Percentiles rank a stretch among this genome's conserved stretches.
phyloP scores from a whole-genome alignment of 2,888 invertebrate genomes.

The Sturmia bella region DNA sequence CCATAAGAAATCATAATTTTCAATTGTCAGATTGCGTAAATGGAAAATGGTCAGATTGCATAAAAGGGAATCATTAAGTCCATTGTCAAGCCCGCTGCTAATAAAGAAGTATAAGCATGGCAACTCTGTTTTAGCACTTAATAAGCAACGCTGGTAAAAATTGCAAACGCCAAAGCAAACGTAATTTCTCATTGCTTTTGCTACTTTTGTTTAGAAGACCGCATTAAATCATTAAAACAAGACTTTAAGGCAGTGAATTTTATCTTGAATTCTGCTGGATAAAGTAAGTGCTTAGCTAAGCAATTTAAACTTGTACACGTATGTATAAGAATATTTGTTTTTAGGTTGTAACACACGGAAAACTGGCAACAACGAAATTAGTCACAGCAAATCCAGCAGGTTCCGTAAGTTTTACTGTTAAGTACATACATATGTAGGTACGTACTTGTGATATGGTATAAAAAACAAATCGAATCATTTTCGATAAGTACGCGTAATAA shows the following conservation, averaged over 20 bases:
- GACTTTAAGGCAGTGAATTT: no score
- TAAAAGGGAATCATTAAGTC: no score
- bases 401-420: conserved; percentile 56
- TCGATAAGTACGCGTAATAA: neutral
- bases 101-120: neutral
- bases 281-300: conserved; percentile 37
- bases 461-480: conserved; percentile 39
- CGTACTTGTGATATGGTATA: no score
- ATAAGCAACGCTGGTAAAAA: conserved; percentile 7
- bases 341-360: conserved; percentile 28
- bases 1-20: no score
- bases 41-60: no score
- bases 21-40: no score
- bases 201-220: neutral
- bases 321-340: neutral
- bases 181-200: neutral
- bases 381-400: neutral
- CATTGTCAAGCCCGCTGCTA: neutral
- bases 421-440: no score
- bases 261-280: neutral
- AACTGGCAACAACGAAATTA: conserved; percentile 8
- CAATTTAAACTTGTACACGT: conserved; percentile 14
- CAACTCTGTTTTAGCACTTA: conserved; percentile 2
- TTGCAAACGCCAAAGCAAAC: neutral
- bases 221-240: no score